Base-by-base conservation (phyloP, 2,888 invertebrate species). In the Hirtodrosophila confusa region DNA sequence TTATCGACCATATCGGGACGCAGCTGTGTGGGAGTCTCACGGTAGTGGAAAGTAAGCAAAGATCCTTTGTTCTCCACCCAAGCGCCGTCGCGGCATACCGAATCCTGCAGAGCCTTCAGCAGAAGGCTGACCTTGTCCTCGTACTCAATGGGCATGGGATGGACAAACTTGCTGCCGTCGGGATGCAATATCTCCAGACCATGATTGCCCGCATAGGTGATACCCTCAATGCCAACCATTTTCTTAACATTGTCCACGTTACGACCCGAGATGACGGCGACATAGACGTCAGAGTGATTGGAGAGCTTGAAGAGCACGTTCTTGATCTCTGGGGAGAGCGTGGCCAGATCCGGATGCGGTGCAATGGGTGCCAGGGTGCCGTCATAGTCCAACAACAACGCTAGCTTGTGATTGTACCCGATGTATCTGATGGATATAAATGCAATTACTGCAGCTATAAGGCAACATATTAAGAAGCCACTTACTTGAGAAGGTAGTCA, bases 41-140 rank as follows among this genome's bases (percentile, higher is more conserved):
- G 94, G 92, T 94, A 97, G 90, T 97, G 97, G 93, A 96, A 97
- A 3, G 97, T 97, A 37, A 97, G 92, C 6, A 97, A 91, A 0
- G 97, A 95, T 0, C 97, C 97, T 90, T 97, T 97, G 92, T 97
- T 97, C 90, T 97, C 97, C 7, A 97, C 97, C 97, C 97, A 97
- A 0, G 97, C 97, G 3, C 97, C 97, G 84, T 97, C 96, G 75
- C 93, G 94, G 90, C 97, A 97, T 3, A 97, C 95, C 92, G 95
- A 95, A 89, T 97, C 97, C 89, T 97, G 97, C 43, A 97, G 92
- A 0, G 95, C 93, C 88, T 96, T 95, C 78, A 97, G 93, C 36
- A 97, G 92, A 57, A 94, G 94, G 10, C 94, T 95, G 35, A 96
- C 96, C 91, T 96, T 96, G 70, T 94, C 95, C 84, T 96, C 96